Percentiles rank a stretch among this genome's conserved stretches.
Conservation (phyloP, 2,888 invertebrate genomes). For the Penaeus monodon region DNA sequence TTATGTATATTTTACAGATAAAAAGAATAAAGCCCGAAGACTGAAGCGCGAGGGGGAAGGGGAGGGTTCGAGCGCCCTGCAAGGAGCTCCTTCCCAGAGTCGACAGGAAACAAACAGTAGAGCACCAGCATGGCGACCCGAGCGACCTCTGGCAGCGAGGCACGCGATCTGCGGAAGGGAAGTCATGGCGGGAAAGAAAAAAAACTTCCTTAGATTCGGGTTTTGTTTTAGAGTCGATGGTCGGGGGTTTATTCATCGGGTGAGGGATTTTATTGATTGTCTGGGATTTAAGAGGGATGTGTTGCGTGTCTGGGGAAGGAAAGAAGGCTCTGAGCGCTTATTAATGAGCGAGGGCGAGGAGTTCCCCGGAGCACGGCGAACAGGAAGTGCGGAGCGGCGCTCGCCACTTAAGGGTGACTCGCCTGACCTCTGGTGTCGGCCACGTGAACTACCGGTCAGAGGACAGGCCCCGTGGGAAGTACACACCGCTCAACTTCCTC, state of each 20-base stretch:
- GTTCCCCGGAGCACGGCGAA: background rate
- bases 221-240: no score
- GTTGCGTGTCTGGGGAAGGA: background rate
- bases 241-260: no score
- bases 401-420: conserved; percentile 27
- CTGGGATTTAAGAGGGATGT: no score
- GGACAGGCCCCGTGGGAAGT: conserved; percentile 31
- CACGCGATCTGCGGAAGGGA: conserved; percentile 24
- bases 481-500: conserved; percentile 20
- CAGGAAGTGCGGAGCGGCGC: conserved; percentile 22
- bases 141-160: conserved; percentile 19
- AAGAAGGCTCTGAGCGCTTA: no score
- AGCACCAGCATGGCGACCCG: conserved; percentile 25
- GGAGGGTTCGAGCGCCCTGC: background rate
- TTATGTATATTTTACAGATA: no score
- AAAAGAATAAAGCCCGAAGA: no score
- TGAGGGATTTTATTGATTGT: background rate
- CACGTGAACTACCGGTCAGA: conserved; percentile 32
- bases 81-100: background rate
- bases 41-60: no score
- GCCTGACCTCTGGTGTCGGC: conserved; percentile 15
- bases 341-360: no score
- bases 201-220: no score
- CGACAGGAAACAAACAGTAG: conserved; percentile 28
- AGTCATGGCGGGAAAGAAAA: background rate